A percentile compares a stretch with the other conserved stretches of the same genome.
Evolutionary conservation across 2,888 invertebrate species (phyloP).

Genomic region (Anarsia innoxiella): DNA sequence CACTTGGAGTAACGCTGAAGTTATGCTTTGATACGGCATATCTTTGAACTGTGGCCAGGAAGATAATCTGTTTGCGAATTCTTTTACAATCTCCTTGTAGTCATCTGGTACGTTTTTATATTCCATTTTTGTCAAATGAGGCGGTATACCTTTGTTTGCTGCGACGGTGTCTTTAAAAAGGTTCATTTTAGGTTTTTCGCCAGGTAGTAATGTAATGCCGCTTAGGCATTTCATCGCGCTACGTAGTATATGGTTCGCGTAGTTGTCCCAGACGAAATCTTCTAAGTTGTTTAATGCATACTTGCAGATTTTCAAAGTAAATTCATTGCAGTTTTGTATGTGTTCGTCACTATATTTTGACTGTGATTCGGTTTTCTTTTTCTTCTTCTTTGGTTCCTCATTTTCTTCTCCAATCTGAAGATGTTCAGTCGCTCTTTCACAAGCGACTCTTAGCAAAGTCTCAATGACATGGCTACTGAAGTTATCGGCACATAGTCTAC

Average conservation of each 20-base stretch:
- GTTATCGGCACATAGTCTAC: constrained; percentile 82
- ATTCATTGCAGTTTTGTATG: constrained; percentile 74
- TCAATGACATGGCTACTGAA: constrained; percentile 89
- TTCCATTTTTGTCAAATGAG: constrained; percentile 49
- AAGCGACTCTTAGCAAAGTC: constrained; percentile 76
- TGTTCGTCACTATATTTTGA: constrained; percentile 60
- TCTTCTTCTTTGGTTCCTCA: constrained; percentile 41
- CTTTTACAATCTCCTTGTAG: constrained; percentile 77
- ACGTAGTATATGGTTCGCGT: constrained; percentile 85
- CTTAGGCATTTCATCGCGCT: constrained; percentile 81
- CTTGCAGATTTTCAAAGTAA: constrained; percentile 81
- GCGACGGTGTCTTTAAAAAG: constrained; percentile 41
- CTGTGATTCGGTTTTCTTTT: constrained; percentile 23
- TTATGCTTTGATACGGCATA: constrained; percentile 79
- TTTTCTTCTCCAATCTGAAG: constrained; percentile 33
- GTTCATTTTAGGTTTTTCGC: constrained; percentile 58
- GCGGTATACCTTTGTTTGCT: constrained; percentile 47
- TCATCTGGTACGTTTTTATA: constrained; percentile 73
- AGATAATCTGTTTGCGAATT: constrained; percentile 78
- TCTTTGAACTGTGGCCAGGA: constrained; percentile 87
- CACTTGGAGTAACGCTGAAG: constrained; percentile 83
- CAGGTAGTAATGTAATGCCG: constrained; percentile 75
- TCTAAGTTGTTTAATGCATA: constrained; percentile 89
- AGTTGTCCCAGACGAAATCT: constrained; percentile 86
- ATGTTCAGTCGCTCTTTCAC: constrained; percentile 64